A percentile compares a stretch with the other conserved stretches of the same genome.
Conservation (phyloP, 2,888 invertebrate genomes). For the Lasioglossum oenotherae region DNA sequence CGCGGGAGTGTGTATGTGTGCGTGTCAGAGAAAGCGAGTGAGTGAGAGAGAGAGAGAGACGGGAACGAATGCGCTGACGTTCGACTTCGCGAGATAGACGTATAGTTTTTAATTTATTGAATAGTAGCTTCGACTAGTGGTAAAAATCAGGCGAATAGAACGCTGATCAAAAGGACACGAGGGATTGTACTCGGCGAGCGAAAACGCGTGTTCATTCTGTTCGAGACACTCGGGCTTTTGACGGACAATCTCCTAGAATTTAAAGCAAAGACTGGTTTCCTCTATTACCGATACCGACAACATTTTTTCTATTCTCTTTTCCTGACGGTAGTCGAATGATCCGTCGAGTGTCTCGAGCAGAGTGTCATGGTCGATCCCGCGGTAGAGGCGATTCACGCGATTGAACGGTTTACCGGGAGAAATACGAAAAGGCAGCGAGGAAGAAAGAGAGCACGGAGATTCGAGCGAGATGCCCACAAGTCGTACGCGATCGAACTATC, state of each 20-base stretch:
- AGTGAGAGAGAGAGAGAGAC: background rate
- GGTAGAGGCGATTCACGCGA: conserved; percentile 4
- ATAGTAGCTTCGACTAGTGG: conserved; percentile 64
- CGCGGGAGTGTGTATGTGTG: background rate
- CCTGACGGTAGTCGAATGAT: background rate
- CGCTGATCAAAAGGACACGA: conserved; percentile 52
- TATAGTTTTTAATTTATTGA: conserved; percentile 76
- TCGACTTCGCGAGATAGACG: conserved; percentile 55
- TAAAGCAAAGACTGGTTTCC: conserved; percentile 3
- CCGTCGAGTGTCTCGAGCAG: conserved; percentile 38
- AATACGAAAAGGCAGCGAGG: background rate
- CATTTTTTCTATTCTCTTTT: background rate
- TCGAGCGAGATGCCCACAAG: conserved; percentile 49
- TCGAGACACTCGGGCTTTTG: conserved; percentile 27
- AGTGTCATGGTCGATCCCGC: conserved; percentile 9
- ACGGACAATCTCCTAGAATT: background rate
- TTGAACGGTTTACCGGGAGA: background rate
- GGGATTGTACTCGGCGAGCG: conserved; percentile 19
- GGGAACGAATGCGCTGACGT: conserved; percentile 25
- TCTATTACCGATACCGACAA: background rate
- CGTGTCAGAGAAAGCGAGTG: conserved; percentile 19
- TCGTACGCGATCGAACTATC: conserved; percentile 60
- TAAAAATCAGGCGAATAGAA: conserved; percentile 39
- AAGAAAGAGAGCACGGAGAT: conserved; percentile 14
- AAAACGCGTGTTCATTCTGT: conserved; percentile 26